A percentile compares a stretch with the other conserved stretches of the same genome.
Conservation (phyloP, 53 echinoderm and acorn worm species). For the Holothuria leucospilota region DNA sequence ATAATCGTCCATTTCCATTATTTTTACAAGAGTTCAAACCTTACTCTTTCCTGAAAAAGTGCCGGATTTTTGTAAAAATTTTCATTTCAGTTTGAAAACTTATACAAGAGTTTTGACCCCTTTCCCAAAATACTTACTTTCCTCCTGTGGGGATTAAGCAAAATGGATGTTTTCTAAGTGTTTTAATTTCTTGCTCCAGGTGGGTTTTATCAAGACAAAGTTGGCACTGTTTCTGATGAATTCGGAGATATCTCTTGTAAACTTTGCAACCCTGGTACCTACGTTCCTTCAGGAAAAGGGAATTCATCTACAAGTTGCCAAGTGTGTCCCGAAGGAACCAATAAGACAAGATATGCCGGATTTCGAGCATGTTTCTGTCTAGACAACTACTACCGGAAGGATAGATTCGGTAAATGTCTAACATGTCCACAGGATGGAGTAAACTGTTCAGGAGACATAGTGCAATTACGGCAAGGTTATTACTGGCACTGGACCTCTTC, state of each 20-base stretch:
- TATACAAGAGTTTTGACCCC: too few species aligned
- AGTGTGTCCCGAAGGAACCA: constrained; percentile 20
- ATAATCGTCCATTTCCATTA: too few species aligned
- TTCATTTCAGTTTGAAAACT: too few species aligned
- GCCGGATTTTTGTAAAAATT: too few species aligned
- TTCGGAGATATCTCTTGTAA: neutral
- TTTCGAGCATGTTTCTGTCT: constrained; percentile 27
- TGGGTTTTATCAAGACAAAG: too few species aligned
- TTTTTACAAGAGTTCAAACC: too few species aligned
- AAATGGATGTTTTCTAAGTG: too few species aligned
- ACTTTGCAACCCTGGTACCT: constrained; percentile 1
- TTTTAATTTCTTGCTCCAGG: neutral
- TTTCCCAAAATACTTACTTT: too few species aligned
- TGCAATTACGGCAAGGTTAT: neutral
- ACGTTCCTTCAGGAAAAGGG: neutral
- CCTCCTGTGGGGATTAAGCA: too few species aligned
- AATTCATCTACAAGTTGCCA: neutral
- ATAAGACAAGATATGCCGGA: neutral
- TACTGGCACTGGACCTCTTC: constrained; percentile 20
- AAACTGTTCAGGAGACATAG: neutral
- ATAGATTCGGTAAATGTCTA: constrained; percentile 8
- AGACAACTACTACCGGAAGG: constrained; percentile 6
- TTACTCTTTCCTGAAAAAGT: too few species aligned
- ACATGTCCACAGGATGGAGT: neutral
- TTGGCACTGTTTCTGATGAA: too few species aligned